Evolutionary conservation across 2,113 vertebrate species (phyloP).

Genomic region (Tragelaphus imberbis): DNA sequence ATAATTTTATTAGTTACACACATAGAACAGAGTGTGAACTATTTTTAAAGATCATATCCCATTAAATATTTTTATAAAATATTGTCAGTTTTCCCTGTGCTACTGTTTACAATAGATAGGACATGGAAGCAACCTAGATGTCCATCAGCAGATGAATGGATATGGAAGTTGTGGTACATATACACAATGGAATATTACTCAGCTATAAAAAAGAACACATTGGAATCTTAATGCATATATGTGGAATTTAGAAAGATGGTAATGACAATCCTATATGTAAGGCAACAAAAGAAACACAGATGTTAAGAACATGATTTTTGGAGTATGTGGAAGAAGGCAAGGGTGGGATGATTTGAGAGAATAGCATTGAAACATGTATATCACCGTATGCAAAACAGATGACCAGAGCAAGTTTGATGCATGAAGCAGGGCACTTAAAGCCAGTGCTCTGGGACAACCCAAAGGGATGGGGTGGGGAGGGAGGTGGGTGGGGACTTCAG

Average conservation of each 20-base stretch:
- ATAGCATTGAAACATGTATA: not conserved
- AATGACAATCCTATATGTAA: not conserved
- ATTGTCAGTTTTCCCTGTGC: not conserved
- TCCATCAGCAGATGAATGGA: not conserved
- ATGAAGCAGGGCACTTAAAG: not conserved
- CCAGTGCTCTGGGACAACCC: not conserved
- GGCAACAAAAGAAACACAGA: not conserved
- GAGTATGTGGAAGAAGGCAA: not conserved
- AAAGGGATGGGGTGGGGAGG: not conserved
- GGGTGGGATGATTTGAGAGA: not conserved
- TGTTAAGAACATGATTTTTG: not conserved
- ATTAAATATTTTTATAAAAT: not conserved
- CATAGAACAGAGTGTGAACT: not conserved
- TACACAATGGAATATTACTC: not conserved
- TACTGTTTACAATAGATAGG: not conserved
- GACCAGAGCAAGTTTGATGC: not conserved
- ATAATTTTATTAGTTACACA: not conserved
- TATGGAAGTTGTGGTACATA: not conserved
- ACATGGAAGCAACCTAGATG: not conserved
- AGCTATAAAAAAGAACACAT: not conserved
- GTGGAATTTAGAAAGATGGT: not conserved
- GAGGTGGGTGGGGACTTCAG: not conserved
- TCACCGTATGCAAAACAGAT: not conserved
- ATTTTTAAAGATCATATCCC: not conserved
- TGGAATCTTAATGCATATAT: not conserved